Percentiles rank a stretch among this genome's conserved stretches.
Conservation (phyloP, 1,140 invertebrate genomes). For the Scaptomyza montana region DNA sequence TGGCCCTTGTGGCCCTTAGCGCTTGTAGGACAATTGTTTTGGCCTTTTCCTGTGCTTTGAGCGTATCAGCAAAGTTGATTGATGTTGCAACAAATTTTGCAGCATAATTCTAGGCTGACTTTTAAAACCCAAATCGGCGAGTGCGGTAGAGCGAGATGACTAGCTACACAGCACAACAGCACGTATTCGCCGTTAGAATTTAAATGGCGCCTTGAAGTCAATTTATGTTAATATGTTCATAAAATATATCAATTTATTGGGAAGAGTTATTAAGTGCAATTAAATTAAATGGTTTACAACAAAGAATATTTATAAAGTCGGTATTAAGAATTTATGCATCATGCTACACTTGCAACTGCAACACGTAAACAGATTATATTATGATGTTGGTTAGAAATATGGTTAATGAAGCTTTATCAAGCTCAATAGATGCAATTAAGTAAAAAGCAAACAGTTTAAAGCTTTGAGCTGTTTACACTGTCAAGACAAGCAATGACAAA, state of each 20-base stretch:
- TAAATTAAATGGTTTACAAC: conserved; percentile 1
- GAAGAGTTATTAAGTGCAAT: conserved; percentile 20
- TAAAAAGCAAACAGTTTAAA: conserved; percentile 39
- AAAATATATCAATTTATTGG: conserved; percentile 20
- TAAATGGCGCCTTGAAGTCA: conserved; percentile 36
- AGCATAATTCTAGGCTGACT: conserved; percentile 67
- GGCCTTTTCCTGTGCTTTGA: conserved; percentile 21
- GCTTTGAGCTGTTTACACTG: conserved; percentile 34
- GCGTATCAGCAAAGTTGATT: conserved; percentile 64
- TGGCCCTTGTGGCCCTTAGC: conserved; percentile 39
- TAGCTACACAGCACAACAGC: conserved; percentile 22
- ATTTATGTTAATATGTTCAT: background rate
- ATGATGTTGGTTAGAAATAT: conserved; percentile 3
- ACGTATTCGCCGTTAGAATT: conserved; percentile 65
- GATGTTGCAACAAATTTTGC: conserved; percentile 77
- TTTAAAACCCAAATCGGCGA: conserved; percentile 19
- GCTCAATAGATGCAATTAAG: conserved; percentile 52
- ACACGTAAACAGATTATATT: background rate
- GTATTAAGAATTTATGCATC: too few relatives aligned
- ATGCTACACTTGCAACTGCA: background rate
- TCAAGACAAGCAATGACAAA: conserved; percentile 24
- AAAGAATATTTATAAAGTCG: too few relatives aligned
- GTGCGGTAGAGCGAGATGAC: conserved; percentile 33
- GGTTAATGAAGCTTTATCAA: conserved; percentile 34
- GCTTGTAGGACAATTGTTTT: conserved; percentile 10